These are phyloP conservation scores for Bradysia coprophila DNA, from an alignment of 1,140 invertebrate genomes.

Conservation along the genomic window DNA sequence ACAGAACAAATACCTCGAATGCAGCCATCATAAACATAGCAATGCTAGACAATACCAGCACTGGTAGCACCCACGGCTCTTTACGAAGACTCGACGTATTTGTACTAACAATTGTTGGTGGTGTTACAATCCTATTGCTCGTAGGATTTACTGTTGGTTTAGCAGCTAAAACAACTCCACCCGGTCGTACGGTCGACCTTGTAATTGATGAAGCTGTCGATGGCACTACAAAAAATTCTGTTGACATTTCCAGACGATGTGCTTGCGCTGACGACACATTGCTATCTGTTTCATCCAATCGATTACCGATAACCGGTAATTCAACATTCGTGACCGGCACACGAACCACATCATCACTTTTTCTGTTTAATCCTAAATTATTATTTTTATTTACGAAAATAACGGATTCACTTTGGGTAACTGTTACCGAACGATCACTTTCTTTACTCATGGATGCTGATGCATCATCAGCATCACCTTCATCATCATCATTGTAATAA, in stretches of 20 bases:
- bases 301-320: neutral
- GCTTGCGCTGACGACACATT: slow-evolving; percentile 22
- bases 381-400: neutral
- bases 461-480: neutral
- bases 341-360: neutral
- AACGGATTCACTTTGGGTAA: neutral
- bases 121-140: slow-evolving; percentile 6
- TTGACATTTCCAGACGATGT: slow-evolving; percentile 48
- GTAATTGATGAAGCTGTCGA: slow-evolving; percentile 17
- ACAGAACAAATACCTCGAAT: slow-evolving; percentile 80
- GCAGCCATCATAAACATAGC: slow-evolving; percentile 62
- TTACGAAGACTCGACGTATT: slow-evolving; percentile 31
- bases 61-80: slow-evolving; percentile 71
- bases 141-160: neutral
- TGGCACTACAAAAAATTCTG: slow-evolving; percentile 55
- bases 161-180: neutral
- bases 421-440: neutral
- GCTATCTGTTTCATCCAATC: neutral
- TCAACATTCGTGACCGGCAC: neutral
- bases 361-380: neutral
- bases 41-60: slow-evolving; percentile 56
- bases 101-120: slow-evolving; percentile 18
- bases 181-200: slow-evolving; percentile 6
- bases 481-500: neutral
- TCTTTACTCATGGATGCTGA: neutral